Conservation (phyloP, 2,888 invertebrate genomes). For the Xestia xanthographa region DNA sequence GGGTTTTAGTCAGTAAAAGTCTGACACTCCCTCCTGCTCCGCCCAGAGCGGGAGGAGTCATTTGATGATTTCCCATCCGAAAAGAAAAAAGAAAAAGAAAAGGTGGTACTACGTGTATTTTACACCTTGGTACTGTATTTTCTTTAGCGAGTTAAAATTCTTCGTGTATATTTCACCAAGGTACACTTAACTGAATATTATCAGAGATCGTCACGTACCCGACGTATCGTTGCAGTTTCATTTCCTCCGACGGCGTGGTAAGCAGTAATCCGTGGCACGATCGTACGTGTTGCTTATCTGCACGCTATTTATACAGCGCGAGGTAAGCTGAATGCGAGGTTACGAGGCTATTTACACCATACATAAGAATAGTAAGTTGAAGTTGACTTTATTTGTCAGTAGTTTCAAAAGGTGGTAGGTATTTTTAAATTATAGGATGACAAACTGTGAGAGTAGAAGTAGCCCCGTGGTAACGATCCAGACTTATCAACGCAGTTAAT, state of each 20-base stretch:
- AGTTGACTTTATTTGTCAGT: neutral
- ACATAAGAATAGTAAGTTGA: neutral
- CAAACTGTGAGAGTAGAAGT: neutral
- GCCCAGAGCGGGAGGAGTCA: too few relatives aligned
- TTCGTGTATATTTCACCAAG: neutral
- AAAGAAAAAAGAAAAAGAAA: too few relatives aligned
- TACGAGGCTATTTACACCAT: constrained; percentile 7
- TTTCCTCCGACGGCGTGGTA: constrained; percentile 39
- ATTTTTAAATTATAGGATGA: neutral
- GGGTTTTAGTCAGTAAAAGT: too few relatives aligned
- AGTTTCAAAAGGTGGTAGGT: neutral
- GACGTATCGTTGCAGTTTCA: constrained; percentile 42
- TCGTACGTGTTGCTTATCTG: constrained; percentile 48
- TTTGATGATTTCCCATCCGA: too few relatives aligned
- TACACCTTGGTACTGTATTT: neutral
- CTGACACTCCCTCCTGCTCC: too few relatives aligned
- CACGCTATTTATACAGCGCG: constrained; percentile 30
- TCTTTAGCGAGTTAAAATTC: neutral
- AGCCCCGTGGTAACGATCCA: neutral
- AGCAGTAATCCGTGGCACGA: constrained; percentile 33
- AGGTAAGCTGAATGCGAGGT: constrained; percentile 36
- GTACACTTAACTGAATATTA: neutral
- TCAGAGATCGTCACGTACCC: constrained; percentile 9
- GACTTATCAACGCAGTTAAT: neutral
- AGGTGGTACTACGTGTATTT: neutral